Evolutionary conservation across 2,888 invertebrate species (phyloP).

Genomic region (Nomada flava): DNA sequence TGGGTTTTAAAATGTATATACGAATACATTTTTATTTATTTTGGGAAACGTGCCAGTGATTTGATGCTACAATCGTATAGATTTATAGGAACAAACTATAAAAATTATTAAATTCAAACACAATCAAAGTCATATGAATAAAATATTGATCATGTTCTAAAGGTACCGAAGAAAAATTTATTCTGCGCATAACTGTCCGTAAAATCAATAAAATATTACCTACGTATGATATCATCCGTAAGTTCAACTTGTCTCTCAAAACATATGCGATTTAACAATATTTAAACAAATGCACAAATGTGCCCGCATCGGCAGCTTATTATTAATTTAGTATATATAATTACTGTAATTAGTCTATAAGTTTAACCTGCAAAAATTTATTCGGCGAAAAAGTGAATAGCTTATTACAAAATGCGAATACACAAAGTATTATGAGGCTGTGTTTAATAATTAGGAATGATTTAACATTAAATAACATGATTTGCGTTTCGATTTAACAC

Average conservation of each 20-base stretch:
- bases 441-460: slow-evolving; percentile 62
- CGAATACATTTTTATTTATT: not conserved
- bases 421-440: slow-evolving; percentile 73
- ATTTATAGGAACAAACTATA: not conserved
- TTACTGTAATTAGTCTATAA: not conserved
- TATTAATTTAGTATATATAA: slow-evolving; percentile 14
- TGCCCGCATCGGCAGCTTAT: slow-evolving; percentile 40
- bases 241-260: not conserved
- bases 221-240: not conserved
- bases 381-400: not conserved
- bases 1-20: not conserved
- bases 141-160: not conserved
- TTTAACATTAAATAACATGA: slow-evolving; percentile 1
- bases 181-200: not conserved
- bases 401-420: slow-evolving; percentile 12
- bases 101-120: not conserved
- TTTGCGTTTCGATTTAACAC: not conserved
- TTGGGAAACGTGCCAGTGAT: slow-evolving; percentile 74
- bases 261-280: not conserved
- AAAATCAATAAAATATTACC: not conserved
- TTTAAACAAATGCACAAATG: not conserved
- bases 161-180: not conserved
- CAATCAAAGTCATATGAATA: not conserved
- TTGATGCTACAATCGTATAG: slow-evolving; percentile 12
- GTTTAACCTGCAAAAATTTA: not conserved